Conservation (phyloP, 1,140 invertebrate genomes). For the Bombus sylvicola region DNA sequence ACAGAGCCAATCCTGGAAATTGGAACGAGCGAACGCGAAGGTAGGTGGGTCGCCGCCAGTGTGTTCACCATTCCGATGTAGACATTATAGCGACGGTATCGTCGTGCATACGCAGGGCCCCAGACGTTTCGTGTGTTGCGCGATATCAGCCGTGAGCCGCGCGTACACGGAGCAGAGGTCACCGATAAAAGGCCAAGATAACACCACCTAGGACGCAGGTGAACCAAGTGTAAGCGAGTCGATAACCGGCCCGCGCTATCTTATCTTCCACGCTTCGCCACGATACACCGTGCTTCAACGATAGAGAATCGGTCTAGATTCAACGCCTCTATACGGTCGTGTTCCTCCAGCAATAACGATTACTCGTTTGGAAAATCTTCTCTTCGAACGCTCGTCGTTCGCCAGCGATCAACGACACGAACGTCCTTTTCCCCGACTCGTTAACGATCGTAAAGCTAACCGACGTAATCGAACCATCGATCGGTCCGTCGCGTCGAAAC, state of each 20-base stretch:
- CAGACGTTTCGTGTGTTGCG: slow-evolving; percentile 53
- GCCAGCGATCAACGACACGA: background rate
- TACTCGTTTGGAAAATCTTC: background rate
- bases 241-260: slow-evolving; percentile 70
- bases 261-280: slow-evolving; percentile 71
- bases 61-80: slow-evolving; percentile 59
- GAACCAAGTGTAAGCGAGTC: slow-evolving; percentile 72
- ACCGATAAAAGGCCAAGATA: slow-evolving; percentile 77
- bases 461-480: slow-evolving; percentile 37
- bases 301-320: slow-evolving; percentile 56
- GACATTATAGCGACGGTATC: slow-evolving; percentile 66
- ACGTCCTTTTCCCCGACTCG: background rate
- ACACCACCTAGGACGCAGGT: slow-evolving; percentile 71
- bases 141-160: slow-evolving; percentile 61
- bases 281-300: slow-evolving; percentile 58
- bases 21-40: slow-evolving; percentile 62
- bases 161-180: slow-evolving; percentile 74
- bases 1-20: slow-evolving; percentile 71
- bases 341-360: background rate
- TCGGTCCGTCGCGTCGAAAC: slow-evolving; percentile 14
- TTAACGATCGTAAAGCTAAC: background rate
- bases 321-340: slow-evolving; percentile 33
- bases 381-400: slow-evolving; percentile 43
- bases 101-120: slow-evolving; percentile 44
- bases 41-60: slow-evolving; percentile 30